These are phyloP conservation scores for Nyctibius grandis DNA, from an alignment of 2,797 vertebrate genomes.

Conservation along the genomic window DNA sequence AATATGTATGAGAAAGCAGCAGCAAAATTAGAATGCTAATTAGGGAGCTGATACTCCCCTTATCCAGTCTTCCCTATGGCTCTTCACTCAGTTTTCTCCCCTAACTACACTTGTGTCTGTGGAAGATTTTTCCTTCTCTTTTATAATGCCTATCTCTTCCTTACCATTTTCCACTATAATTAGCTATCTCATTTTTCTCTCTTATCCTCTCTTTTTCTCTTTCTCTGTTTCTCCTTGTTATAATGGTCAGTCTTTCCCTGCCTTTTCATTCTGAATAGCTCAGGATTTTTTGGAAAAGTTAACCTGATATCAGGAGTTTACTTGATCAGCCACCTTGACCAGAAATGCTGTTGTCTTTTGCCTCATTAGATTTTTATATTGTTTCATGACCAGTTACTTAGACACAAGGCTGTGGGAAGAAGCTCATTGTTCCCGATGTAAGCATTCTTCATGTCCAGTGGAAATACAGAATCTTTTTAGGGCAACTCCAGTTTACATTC, in stretches of 20 bases:
- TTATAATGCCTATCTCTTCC: neutral
- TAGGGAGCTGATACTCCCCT: neutral
- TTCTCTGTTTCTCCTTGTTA: neutral
- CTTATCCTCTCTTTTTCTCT: neutral
- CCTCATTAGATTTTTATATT: neutral
- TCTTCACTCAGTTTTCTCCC: neutral
- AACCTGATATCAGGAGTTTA: neutral
- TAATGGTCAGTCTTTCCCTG: neutral
- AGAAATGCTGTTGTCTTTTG: neutral
- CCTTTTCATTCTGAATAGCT: neutral
- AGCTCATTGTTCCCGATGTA: neutral
- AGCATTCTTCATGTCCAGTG: neutral
- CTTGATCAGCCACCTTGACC: neutral
- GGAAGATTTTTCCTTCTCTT: neutral
- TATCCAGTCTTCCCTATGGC: neutral
- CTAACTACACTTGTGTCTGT: neutral
- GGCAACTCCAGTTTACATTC: neutral
- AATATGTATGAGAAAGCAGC: neutral
- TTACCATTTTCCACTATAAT: neutral
- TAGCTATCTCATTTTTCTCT: neutral
- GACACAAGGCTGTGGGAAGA: neutral
- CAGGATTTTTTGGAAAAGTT: neutral
- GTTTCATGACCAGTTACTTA: neutral
- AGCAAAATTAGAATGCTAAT: neutral
- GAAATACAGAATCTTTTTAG: neutral